Conservation (phyloP, 2,888 invertebrate species). For the Spilosoma lubricipeda region DNA sequence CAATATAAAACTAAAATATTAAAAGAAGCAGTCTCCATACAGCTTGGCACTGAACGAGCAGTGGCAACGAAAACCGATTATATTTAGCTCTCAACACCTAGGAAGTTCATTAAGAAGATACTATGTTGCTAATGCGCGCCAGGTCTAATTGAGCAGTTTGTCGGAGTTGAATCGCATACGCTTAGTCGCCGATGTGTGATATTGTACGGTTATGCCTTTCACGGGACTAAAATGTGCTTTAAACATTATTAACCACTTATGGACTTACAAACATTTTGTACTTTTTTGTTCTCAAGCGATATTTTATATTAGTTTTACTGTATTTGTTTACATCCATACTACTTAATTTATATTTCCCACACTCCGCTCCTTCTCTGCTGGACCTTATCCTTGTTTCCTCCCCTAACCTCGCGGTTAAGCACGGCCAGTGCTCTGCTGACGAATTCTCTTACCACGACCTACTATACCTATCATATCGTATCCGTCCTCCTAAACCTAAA, state of each 20-base stretch:
- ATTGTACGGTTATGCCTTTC: slow-evolving; percentile 48
- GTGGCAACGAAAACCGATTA: slow-evolving; percentile 55
- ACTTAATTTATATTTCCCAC: too few relatives aligned
- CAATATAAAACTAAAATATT: neutral
- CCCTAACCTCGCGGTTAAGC: too few relatives aligned
- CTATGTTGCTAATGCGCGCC: slow-evolving; percentile 64
- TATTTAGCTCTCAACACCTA: slow-evolving; percentile 69
- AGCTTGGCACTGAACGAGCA: slow-evolving; percentile 29
- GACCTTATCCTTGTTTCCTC: too few relatives aligned
- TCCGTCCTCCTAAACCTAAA: too few relatives aligned
- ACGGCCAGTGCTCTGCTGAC: too few relatives aligned
- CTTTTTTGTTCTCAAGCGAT: neutral
- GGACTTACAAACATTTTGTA: neutral
- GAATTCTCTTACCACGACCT: too few relatives aligned
- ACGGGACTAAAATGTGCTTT: neutral
- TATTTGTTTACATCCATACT: too few relatives aligned
- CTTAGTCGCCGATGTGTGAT: slow-evolving; percentile 41
- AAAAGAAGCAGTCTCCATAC: slow-evolving; percentile 46
- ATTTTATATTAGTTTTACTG: too few relatives aligned
- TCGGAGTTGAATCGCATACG: slow-evolving; percentile 39
- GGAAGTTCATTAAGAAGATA: slow-evolving; percentile 69
- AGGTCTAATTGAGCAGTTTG: slow-evolving; percentile 66
- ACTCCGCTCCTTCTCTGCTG: too few relatives aligned
- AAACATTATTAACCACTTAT: neutral
- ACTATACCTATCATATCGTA: too few relatives aligned